phyloP scores from a whole-genome alignment of 2,113 vertebrate genomes.

The Alligator sinensis region DNA sequence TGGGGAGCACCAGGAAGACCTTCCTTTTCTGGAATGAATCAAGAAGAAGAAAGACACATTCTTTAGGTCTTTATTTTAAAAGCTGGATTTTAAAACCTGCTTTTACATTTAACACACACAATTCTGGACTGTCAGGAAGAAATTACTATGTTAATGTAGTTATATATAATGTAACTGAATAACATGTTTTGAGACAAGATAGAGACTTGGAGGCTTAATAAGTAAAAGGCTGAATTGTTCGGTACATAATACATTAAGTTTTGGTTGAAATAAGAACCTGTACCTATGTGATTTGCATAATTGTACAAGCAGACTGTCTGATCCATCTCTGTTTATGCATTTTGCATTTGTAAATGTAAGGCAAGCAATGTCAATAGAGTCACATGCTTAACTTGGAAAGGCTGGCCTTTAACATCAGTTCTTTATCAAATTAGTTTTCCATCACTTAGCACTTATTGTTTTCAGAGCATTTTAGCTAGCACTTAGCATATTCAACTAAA shows the following conservation, averaged over 20 bases:
- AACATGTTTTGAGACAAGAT: not conserved
- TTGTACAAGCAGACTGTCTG: fast-evolving
- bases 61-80: not conserved
- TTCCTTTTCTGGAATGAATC: not conserved
- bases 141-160: not conserved
- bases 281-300: fast-evolving
- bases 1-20: not conserved
- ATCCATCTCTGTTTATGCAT: not conserved
- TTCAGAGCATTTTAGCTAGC: fast-evolving
- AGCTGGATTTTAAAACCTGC: not conserved
- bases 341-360: not conserved
- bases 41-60: not conserved
- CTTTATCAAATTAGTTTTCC: not conserved
- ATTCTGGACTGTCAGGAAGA: not conserved
- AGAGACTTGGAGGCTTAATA: not conserved
- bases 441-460: not conserved
- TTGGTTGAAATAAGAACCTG: not conserved
- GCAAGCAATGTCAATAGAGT: not conserved
- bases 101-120: not conserved
- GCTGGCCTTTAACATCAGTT: not conserved
- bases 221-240: not conserved
- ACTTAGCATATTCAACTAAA: not conserved
- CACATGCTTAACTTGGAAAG: not conserved
- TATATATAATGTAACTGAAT: not conserved
- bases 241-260: not conserved